Base-by-base conservation (phyloP, 1,140 invertebrate species). In the Meloidogyne exigua region DNA sequence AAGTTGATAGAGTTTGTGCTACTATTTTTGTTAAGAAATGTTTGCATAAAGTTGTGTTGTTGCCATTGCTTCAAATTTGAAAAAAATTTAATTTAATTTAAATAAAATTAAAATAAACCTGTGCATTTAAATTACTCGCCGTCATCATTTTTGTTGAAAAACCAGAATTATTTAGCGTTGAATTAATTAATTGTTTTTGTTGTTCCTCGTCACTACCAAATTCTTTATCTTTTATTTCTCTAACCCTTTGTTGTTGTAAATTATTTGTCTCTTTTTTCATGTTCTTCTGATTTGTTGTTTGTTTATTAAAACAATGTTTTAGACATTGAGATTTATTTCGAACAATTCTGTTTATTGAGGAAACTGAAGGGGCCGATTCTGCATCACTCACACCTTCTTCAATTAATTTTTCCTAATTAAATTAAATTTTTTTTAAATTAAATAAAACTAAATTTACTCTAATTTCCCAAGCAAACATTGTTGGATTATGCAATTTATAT, bases 401-500 rank as follows among this genome's bases (percentile, higher is more conserved):
- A 72, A 99, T 91, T 81, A 99, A 91, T 89, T 95, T 91, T 89
- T 99, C 96, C 71, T 72, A n/a, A 65, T 9, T 44, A 18, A 25
- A 72, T 63, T 26, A 18, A 18, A 72, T 2, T 15, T 15, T 1
- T 15, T 44, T 44, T 44, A 15, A 44, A 44, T 7, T 15, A 18
- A 44, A 15, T 44, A 2, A 15, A 1, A n/a, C n/a, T 57, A n/a
- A 11, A 21, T n/a, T 21, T 62, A 72, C 71, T 49, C 96, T 90
- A 85, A 99, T 99, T 89, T 99, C 96, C 96, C 90, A 90, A 2
- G 89, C 89, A 80, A 90, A 90, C 49, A 90, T 90, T 15, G 88
- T 99, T 0, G 96, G 96, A 89, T 99, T 98, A 88, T 98, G 95
- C 77, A 94, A 91, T 88, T 99, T 99, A 90, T 99, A 99, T 81